Evolutionary conservation across 2,113 vertebrate genomes (phyloP).

Genomic region (Heteronetta atricapilla): DNA sequence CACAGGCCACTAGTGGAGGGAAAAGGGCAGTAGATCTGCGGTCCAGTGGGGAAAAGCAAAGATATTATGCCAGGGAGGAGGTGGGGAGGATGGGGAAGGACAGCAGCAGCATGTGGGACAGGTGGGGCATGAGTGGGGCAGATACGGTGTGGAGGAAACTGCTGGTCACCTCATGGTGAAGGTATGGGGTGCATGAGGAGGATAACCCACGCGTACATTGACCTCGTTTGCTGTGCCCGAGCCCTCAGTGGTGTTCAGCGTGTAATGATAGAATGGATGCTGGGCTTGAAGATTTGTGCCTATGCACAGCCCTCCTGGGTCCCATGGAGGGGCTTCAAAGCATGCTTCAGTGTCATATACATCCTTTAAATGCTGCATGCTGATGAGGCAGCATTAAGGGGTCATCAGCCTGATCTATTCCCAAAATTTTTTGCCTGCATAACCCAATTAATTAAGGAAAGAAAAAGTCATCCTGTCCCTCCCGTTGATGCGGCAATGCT

Average conservation of each 20-base stretch:
- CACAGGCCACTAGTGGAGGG: rapidly evolving
- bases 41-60: not conserved
- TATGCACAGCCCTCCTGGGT: not conserved
- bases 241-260: not conserved
- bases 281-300: slow-evolving; percentile 8
- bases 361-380: slow-evolving; percentile 12
- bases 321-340: not conserved
- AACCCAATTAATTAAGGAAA: slow-evolving; percentile 29
- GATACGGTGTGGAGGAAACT: rapidly evolving
- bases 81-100: not conserved
- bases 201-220: rapidly evolving
- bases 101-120: not conserved
- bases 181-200: not conserved
- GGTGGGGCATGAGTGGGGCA: not conserved
- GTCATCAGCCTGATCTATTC: slow-evolving; percentile 14
- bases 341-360: not conserved
- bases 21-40: not conserved
- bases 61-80: not conserved
- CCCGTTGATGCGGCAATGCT: not conserved
- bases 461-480: slow-evolving; percentile 7
- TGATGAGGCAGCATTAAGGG: slow-evolving; percentile 25
- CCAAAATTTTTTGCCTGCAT: not conserved
- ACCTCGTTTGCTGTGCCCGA: not conserved
- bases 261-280: not conserved
- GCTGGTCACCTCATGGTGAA: not conserved